Base-by-base conservation (phyloP, 2,113 vertebrate species). In the Irena cyanogastra region DNA sequence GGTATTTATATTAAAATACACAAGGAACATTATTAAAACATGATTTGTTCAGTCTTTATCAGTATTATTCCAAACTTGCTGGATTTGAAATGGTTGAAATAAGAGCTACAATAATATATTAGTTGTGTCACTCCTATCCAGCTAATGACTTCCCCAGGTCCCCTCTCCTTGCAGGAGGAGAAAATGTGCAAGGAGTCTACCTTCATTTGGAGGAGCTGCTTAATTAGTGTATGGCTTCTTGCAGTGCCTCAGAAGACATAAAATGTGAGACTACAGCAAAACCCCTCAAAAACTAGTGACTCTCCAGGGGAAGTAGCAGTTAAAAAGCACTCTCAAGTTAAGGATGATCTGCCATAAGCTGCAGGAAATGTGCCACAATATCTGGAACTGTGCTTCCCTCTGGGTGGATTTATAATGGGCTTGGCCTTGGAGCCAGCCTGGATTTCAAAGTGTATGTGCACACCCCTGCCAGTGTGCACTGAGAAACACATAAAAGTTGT, bases 341-440 rank as follows among this genome's bases (percentile, higher is more conserved):
- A 91, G 47, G 45, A 47, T 20, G 7, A 47, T 86, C 21, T 92
- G 39, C 85, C 16, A 3, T 44, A 52, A 91, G 35, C 75, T 63
- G 42, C 87, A 95, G 92, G 93, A 93, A 97, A 30, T 86, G 52
- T 92, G 76, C 71, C 87, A 78, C 79, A 56, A 0, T 95, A 65
- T 96, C 82, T 88, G 85, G 59, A 90, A 63, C 82, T 56, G 35
- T 77, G 52, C 44, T 88, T 88, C 66, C 71, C 30, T 66, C 31
- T 53, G 47, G 19, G 42, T 47, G 39, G 66, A 41, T 88, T 83
- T 91, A 13, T 65, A 80, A 65, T 0, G 0, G 7, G 2, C 30
- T 82, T 0, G 0, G 71, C 66, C 76, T 77, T 66, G 79, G 64
- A 81, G 28, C 13, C 50, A n/a, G 42, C 19, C 18, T 31, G 42